Evolutionary conservation across 2,113 vertebrate genomes (phyloP), one percentile per base, ranked within the genome.

Genomic region (Apus apus): DNA sequence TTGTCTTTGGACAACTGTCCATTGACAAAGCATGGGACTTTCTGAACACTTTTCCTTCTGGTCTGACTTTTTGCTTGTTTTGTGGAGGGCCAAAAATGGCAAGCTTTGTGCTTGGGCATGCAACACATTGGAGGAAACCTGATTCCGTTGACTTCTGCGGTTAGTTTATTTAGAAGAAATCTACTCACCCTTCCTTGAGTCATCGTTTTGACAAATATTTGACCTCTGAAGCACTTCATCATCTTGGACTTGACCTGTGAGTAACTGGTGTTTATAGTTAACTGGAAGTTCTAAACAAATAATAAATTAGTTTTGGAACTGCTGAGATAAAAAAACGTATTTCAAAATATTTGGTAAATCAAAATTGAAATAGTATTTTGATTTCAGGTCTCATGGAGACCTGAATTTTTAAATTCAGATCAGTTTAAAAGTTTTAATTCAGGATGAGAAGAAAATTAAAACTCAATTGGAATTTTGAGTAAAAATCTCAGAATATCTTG

Each of bases 201-300:
- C 83, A 90, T 56, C 3, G 16, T 54, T 81, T 86, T 77, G 84
- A 92, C 90, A 94, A 90, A 94, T 81, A 87, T 77, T 92, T 92
- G 65, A 94, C 83, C 83, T 85, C 90, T 91, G 75, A 78, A 94
- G 72, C 23, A 58, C 94, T 95, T 91, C 62, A 38, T 93, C 76
- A 56, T 86, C 66, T 0, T 0, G 2, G 66, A 45, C 29, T 38
- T 83, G 94, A 93, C 85, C 85, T 74, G 71, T 73, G 65, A 86
- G 60, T 78, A 91, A 74, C 56, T 70, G 51, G 70, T 73, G 82
- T 60, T 50, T 89, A 26, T 51, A 51, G 30, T 65, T 91, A 89
- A 91, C 80, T 85, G 94, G 66, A 70, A 95, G 45, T 60, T 74
- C 61, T 78, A 61, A 89, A 91, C 8, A 93, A 85, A 67, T 9